Base-by-base conservation (phyloP, 2,888 invertebrate species). In the Drosophila macrothrix region DNA sequence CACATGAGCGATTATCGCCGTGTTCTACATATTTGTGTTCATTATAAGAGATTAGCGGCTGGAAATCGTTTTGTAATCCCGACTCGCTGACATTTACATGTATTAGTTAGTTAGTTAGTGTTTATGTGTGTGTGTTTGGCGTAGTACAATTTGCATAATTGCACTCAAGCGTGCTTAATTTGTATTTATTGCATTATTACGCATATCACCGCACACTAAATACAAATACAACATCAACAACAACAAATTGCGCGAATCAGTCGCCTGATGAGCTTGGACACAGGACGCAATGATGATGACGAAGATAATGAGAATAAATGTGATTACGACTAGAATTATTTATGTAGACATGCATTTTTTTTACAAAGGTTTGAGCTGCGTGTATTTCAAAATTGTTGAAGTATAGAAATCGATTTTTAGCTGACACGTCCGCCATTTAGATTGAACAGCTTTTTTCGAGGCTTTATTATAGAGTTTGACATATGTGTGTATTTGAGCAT, bases 131-230 rank as follows among this genome's bases (percentile, higher is more conserved):
- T 55, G 53, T 39, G 70, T 25, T 58, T 54, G 33, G 72, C 66
- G 65, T 56, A 63, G 76, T 77, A 78, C 88, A 87, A 89, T 87
- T 87, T 88, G 78, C 87, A 88, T 88, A 88, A 90, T 88, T 80
- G 86, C 87, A 90, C 87, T 88, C 90, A 88, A 90, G 90, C 87
- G 86, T 88, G 86, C 82, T 85, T 88, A 90, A 88, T 90, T 90
- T 87, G 88, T 87, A 87, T 90, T 88, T 88, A 87, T 87, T 90
- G 78, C 90, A 83, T 90, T 88, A 90, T 85, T 88, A 82, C 90
- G 88, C 90, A 90, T 85, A 89, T 85, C 87, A 78, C 61, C 73
- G 70, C 60, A 75, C 72, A 62, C 73, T 76, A 76, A 89, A 80
- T 78, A 54, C 76, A 72, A 63, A 79, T 71, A 59, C 72, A 79